phyloP scores from a whole-genome alignment of 2,888 invertebrate species.

The Leucania comma region DNA sequence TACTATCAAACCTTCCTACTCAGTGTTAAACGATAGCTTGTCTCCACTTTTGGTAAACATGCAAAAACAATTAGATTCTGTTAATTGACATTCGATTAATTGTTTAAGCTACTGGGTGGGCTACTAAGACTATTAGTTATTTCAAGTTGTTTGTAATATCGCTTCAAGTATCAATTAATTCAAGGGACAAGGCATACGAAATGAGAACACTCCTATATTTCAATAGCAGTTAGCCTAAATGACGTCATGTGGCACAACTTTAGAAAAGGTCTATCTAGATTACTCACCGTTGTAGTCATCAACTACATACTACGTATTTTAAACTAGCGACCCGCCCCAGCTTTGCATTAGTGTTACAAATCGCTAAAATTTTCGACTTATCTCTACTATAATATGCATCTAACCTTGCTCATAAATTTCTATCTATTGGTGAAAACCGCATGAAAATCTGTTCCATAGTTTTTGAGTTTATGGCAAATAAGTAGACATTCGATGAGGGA shows the following conservation, averaged over 20 bases:
- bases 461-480: too few relatives aligned
- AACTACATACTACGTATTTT: conserved; percentile 4
- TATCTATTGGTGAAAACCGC: too few relatives aligned
- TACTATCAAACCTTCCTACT: conserved; percentile 17
- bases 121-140: not conserved
- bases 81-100: conserved; percentile 18
- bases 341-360: too few relatives aligned
- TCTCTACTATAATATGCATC: too few relatives aligned
- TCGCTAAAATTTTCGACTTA: too few relatives aligned
- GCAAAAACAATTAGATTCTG: not conserved
- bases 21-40: conserved; percentile 12
- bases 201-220: conserved; percentile 45
- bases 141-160: conserved; percentile 3
- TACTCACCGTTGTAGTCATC: conserved; percentile 28
- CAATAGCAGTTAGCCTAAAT: conserved; percentile 50
- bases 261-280: conserved; percentile 48
- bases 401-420: too few relatives aligned
- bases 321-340: too few relatives aligned
- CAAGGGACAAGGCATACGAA: conserved; percentile 26
- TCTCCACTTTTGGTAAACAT: conserved; percentile 15
- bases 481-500: too few relatives aligned
- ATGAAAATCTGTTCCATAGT: too few relatives aligned
- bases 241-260: conserved; percentile 49
- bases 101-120: conserved; percentile 7
- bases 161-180: conserved; percentile 26